phyloP scores from a whole-genome alignment of 2,888 invertebrate genomes.

The Acronicta aceris region DNA sequence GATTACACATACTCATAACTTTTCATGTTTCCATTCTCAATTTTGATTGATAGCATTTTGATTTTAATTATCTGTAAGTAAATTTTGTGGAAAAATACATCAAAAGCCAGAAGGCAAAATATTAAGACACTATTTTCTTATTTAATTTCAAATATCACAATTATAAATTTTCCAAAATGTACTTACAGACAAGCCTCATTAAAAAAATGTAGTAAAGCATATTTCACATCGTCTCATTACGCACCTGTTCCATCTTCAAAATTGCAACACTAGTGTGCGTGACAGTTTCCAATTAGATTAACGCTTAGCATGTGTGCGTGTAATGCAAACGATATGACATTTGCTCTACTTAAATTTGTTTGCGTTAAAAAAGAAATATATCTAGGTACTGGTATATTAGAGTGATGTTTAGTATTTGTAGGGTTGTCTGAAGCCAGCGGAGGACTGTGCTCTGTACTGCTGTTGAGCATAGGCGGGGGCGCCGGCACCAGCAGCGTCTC shows the following conservation, averaged over 20 bases:
- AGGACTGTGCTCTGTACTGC: slow-evolving; percentile 74
- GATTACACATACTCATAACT: slow-evolving; percentile 44
- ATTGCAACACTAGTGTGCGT: slow-evolving; percentile 7
- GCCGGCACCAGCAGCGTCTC: slow-evolving; percentile 60
- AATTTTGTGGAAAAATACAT: slow-evolving; percentile 28
- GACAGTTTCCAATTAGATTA: slow-evolving; percentile 42
- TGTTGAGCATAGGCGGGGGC: slow-evolving; percentile 59
- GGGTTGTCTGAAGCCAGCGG: slow-evolving; percentile 77
- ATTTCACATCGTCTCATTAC: slow-evolving; percentile 17
- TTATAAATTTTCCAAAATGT: slow-evolving; percentile 33
- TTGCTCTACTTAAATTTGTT: slow-evolving; percentile 53
- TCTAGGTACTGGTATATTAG: slow-evolving; percentile 39
- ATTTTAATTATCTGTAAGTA: slow-evolving; percentile 32
- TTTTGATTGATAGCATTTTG: slow-evolving; percentile 37
- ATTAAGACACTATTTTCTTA: slow-evolving; percentile 16
- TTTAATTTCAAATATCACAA: slow-evolving; percentile 50
- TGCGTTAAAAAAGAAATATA: slow-evolving; percentile 45
- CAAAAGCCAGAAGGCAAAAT: slow-evolving; percentile 12
- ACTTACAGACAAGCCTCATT: slow-evolving; percentile 47
- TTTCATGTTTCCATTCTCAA: slow-evolving; percentile 32
- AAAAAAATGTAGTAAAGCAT: slow-evolving; percentile 40
- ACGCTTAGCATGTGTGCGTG: slow-evolving; percentile 16
- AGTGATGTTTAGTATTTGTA: slow-evolving; percentile 77
- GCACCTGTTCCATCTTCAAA: slow-evolving; percentile 22
- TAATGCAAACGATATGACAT: slow-evolving; percentile 39